Conservation (phyloP, 1,140 invertebrate species). For the Parapsyche elsis region DNA sequence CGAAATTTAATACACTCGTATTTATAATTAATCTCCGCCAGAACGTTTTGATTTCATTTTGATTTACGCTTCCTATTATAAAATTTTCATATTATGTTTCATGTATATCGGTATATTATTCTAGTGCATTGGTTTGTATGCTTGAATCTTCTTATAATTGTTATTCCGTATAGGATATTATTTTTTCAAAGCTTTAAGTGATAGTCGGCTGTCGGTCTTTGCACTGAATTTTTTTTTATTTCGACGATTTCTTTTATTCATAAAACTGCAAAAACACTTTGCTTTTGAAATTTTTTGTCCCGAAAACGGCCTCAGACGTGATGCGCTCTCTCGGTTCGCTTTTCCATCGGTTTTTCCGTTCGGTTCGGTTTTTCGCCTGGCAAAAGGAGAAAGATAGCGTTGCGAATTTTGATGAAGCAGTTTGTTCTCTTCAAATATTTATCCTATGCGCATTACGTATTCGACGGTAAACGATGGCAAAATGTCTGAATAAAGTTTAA, state of each 20-base stretch:
- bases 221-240: too few relatives aligned
- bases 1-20: too few relatives aligned
- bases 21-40: too few relatives aligned
- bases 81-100: too few relatives aligned
- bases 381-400: conserved; percentile 1
- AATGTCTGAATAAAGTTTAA: neutral
- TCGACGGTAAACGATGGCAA: neutral
- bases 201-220: too few relatives aligned
- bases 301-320: conserved; percentile 1
- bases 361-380: neutral
- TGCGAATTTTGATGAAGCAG: conserved; percentile 30
- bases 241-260: conserved; percentile 8
- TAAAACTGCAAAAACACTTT: neutral
- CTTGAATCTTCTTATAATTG: too few relatives aligned
- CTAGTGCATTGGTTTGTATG: too few relatives aligned
- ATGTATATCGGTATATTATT: too few relatives aligned
- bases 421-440: conserved; percentile 21
- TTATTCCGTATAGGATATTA: too few relatives aligned
- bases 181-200: too few relatives aligned
- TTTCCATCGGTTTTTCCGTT: neutral
- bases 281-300: neutral
- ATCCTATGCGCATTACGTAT: conserved; percentile 28
- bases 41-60: too few relatives aligned
- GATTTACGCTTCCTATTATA: too few relatives aligned
- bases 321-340: neutral